Percentiles rank a stretch among this genome's conserved stretches.
These are phyloP conservation scores for Poecilia gillii DNA, from an alignment of 2,797 vertebrate species.

Conservation along the genomic window DNA sequence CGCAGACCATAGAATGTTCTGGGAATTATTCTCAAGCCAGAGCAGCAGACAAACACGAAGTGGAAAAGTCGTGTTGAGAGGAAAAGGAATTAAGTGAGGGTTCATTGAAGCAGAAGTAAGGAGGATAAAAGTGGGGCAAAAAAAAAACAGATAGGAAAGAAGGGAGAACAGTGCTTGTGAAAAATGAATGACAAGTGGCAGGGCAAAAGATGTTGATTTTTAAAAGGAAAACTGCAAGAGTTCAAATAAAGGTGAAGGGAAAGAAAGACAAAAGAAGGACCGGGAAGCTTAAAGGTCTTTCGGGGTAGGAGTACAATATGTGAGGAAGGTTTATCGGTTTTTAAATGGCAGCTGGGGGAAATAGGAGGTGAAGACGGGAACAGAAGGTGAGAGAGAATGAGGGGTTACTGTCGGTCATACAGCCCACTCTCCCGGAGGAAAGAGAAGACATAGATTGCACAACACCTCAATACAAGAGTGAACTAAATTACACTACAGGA, in stretches of 20 bases:
- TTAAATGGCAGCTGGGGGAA: constrained; percentile 40
- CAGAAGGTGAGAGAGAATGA: constrained; percentile 3
- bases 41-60: constrained; percentile 26
- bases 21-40: constrained; percentile 22
- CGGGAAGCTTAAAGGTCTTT: constrained; percentile 8
- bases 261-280: constrained; percentile 8
- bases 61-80: constrained; percentile 20
- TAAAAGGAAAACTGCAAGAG: not conserved
- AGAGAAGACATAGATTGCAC: constrained; percentile 8
- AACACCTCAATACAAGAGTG: constrained; percentile 32
- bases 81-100: constrained; percentile 18
- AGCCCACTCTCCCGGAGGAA: constrained; percentile 3
- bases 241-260: constrained; percentile 16
- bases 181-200: not conserved
- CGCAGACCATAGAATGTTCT: constrained; percentile 28
- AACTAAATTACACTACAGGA: constrained; percentile 16
- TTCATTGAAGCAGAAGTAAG: constrained; percentile 37
- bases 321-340: constrained; percentile 17
- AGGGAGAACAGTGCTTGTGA: not conserved
- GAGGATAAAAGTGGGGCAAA: constrained; percentile 2
- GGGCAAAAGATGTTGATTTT: not conserved
- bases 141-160: not conserved
- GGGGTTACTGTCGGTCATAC: constrained; percentile 42
- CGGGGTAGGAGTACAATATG: not conserved
- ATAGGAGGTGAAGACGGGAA: constrained; percentile 7